These are phyloP conservation scores for Conomelus anceps DNA, from an alignment of 2,888 invertebrate species.

Conservation along the genomic window DNA sequence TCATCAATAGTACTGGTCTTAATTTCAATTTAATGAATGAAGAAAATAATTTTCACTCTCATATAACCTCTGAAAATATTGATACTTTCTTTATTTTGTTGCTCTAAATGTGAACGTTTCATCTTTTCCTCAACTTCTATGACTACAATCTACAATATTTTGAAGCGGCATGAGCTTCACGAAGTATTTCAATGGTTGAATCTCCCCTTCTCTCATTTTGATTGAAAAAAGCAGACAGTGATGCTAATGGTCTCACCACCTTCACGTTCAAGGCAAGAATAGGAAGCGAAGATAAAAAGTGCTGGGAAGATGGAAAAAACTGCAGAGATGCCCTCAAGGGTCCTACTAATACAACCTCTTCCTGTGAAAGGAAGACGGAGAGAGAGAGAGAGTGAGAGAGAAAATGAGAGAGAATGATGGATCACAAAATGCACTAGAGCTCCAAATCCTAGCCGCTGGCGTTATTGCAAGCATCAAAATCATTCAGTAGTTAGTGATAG, in stretches of 20 bases:
- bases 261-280: not conserved
- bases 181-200: not conserved
- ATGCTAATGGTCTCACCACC: not conserved
- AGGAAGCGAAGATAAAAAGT: not conserved
- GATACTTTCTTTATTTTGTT: no score
- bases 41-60: no score
- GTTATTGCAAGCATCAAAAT: not conserved
- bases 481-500: not conserved
- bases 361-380: not conserved
- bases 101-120: no score
- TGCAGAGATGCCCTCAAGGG: not conserved
- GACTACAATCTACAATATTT: no score
- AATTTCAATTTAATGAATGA: no score
- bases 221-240: not conserved
- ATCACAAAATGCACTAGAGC: not conserved
- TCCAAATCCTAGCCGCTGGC: not conserved
- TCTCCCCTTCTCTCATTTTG: not conserved
- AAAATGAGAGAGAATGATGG: not conserved
- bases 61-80: no score
- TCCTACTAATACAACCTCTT: not conserved
- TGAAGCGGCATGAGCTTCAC: no score
- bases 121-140: no score
- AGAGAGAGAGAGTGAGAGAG: no score
- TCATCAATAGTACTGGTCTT: no score
- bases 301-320: not conserved